Conservation (phyloP, 2,113 vertebrate genomes). For the Brachyistius frenatus region DNA sequence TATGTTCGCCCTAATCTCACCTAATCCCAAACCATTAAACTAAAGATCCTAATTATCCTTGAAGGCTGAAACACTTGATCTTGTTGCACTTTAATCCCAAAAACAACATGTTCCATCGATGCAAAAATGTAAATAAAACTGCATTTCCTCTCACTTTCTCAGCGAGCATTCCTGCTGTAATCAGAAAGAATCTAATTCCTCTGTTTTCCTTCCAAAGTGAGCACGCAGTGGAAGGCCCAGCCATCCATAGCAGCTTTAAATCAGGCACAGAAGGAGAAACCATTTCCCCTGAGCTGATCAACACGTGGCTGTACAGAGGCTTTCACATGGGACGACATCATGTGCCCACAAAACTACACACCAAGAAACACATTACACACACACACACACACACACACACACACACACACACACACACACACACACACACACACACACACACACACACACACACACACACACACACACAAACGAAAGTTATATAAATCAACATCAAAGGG, state of each 20-base stretch:
- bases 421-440: constrained; percentile 9
- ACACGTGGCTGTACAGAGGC: constrained; percentile 54
- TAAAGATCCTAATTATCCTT: constrained; percentile 8
- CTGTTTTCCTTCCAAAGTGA: constrained; percentile 11
- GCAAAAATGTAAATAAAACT: constrained; percentile 5
- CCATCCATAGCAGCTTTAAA: constrained; percentile 51
- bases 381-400: constrained; percentile 10
- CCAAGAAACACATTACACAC: constrained; percentile 23
- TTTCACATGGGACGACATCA: constrained; percentile 61
- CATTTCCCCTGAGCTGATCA: constrained; percentile 52
- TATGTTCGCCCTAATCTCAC: background rate
- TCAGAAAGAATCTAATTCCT: constrained; percentile 20
- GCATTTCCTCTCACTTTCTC: background rate
- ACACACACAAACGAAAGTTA: constrained; percentile 11
- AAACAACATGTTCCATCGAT: background rate
- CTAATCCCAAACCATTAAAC: constrained; percentile 15
- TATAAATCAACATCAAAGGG: constrained; percentile 48
- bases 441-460: constrained; percentile 5
- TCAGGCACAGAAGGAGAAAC: constrained; percentile 30
- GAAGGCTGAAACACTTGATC: constrained; percentile 19
- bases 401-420: constrained; percentile 13
- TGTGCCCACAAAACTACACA: constrained; percentile 50
- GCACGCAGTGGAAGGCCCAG: constrained; percentile 14
- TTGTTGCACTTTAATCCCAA: background rate
- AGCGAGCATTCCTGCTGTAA: constrained; percentile 3